Evolutionary conservation across 2,888 invertebrate species (phyloP), one percentile per base, ranked within the genome.

Genomic region (Encarsia formosa): DNA sequence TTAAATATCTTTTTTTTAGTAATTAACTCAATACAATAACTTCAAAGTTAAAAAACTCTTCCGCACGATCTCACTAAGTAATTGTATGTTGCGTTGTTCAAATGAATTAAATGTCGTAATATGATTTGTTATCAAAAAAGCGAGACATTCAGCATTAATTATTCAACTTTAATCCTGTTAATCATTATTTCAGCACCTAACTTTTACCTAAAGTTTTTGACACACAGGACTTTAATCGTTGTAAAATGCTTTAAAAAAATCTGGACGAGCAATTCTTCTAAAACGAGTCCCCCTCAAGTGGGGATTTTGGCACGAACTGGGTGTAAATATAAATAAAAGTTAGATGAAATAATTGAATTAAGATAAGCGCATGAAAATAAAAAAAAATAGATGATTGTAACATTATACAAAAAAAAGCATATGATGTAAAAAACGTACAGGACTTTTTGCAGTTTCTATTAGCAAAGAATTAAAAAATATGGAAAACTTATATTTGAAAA

Each of bases 351-450:
- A 22, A 35, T 20, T 16, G 37, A 40, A 48, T 37, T 38, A 46
- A 24, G 43, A 34, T 37, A 47, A 23, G 41, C 52, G 41, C 32
- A 55, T 48, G 52, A 34, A 52, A 40, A 49, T 24, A 46, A 52
- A 18, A 46, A 52, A 18, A 42, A 18, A 55, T 55, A 49, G 49
- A 40, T 56, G 48, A 52, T 55, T 55, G 49, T 55, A 55, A 45
- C 22, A 55, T 42, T 49, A 55, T 52, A 55, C 19, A n/a, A n/a
- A n/a, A 26, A 26, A 39, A 45, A 52, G 49, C 48, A 44, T 45
- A 52, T 56, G 34, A 38, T 46, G 46, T 52, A 45, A 42, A 47
- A 44, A 2, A 24, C n/a, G 49, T 52, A 50, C 52, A 50, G 51
- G 47, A 52, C 29, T 22, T 56, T 56, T 52, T 43, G 23, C 49